phyloP scores from a whole-genome alignment of 64 coral and sea anemone species.

The Porites australiensis region DNA sequence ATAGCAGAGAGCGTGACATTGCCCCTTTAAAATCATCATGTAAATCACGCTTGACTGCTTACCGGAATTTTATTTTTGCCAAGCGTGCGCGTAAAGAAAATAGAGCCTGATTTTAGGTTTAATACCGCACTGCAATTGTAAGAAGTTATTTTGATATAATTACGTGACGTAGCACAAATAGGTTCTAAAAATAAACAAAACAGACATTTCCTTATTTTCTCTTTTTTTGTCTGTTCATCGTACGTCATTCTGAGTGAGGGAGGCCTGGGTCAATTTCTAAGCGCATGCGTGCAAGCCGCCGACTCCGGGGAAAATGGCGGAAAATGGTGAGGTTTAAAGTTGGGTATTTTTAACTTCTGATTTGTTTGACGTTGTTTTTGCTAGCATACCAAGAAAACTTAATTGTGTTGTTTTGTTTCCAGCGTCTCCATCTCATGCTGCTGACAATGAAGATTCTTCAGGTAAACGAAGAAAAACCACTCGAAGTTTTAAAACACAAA shows the following conservation, averaged over 20 bases:
- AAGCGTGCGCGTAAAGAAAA: too few relatives aligned
- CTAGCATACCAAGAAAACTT: not conserved
- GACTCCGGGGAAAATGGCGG: conserved; percentile 34
- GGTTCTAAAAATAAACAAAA: too few relatives aligned
- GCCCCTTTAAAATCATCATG: too few relatives aligned
- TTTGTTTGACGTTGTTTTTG: not conserved
- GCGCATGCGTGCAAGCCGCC: not conserved
- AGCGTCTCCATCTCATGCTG: not conserved
- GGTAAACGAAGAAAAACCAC: conserved; percentile 1
- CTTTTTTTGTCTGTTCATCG: not conserved
- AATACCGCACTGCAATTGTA: too few relatives aligned
- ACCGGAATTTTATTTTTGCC: too few relatives aligned
- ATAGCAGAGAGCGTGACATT: too few relatives aligned
- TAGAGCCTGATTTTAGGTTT: too few relatives aligned
- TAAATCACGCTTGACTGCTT: too few relatives aligned
- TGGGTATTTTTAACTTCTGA: not conserved
- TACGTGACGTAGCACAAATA: too few relatives aligned
- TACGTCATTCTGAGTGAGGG: not conserved
- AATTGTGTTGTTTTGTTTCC: conserved; percentile 2
- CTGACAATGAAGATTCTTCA: conserved; percentile 31
- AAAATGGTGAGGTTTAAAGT: conserved; percentile 37
- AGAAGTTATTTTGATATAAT: too few relatives aligned
- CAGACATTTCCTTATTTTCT: too few relatives aligned
- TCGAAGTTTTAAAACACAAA: not conserved
- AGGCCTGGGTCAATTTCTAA: not conserved